Evolutionary conservation across 2,797 vertebrate species (phyloP).

Genomic region (Lerista edwardsae): DNA sequence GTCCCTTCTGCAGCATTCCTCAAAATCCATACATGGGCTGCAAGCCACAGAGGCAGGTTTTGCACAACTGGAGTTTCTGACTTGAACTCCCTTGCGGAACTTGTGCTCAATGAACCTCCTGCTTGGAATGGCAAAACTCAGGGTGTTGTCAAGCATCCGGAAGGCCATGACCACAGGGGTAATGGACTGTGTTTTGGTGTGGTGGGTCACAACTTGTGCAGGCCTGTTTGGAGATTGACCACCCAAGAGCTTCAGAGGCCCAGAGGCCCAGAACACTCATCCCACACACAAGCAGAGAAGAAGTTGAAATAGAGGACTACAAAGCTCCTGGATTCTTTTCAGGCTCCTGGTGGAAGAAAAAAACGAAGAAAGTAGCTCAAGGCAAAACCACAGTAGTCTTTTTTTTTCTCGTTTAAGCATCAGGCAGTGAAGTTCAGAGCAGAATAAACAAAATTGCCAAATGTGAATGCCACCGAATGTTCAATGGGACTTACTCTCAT

Average conservation of each 20-base stretch:
- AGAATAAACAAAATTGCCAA: slow-evolving; percentile 30
- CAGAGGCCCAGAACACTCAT: slow-evolving; percentile 32
- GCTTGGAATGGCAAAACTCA: neutral
- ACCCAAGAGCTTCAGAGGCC: slow-evolving; percentile 42
- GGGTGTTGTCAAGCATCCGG: neutral
- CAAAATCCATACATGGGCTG: accelerated
- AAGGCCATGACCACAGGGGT: neutral
- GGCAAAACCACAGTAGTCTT: slow-evolving; percentile 33
- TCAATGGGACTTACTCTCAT: no score
- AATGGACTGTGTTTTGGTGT: no score
- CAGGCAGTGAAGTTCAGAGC: slow-evolving; percentile 14
- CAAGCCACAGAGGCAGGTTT: neutral
- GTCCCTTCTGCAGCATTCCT: neutral
- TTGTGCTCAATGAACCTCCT: neutral
- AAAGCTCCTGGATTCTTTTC: slow-evolving; percentile 58
- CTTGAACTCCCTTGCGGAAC: neutral
- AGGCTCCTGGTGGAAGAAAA: slow-evolving; percentile 35
- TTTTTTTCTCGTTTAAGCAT: slow-evolving; percentile 22
- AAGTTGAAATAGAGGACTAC: slow-evolving; percentile 65
- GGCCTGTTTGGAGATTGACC: neutral
- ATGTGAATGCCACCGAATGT: neutral
- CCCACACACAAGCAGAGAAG: slow-evolving; percentile 46
- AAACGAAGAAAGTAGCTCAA: slow-evolving; percentile 59
- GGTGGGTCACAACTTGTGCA: no score
- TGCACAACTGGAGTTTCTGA: slow-evolving; percentile 43